phyloP scores from a whole-genome alignment of 1,140 invertebrate genomes.

The Panulirus ornatus region DNA sequence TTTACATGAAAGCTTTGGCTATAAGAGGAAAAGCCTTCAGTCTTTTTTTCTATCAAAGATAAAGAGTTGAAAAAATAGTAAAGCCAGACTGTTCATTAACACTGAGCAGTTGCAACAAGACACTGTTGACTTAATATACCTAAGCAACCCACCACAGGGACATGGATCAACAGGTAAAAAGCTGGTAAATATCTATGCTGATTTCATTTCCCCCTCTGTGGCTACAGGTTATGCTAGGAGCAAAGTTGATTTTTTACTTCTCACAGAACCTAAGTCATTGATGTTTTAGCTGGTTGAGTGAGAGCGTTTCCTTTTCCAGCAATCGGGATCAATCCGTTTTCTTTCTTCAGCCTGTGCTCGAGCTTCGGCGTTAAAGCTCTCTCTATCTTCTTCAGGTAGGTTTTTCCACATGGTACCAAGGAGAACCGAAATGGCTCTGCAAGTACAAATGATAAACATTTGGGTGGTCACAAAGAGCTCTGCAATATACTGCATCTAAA shows the following conservation, averaged over 20 bases:
- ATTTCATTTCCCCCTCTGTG: background rate
- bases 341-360: slow-evolving; percentile 80
- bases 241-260: background rate
- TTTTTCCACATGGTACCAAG: slow-evolving; percentile 81
- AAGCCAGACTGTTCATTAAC: background rate
- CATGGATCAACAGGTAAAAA: background rate
- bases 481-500: slow-evolving; percentile 34
- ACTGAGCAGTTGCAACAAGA: background rate
- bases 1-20: background rate
- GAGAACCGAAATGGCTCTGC: slow-evolving; percentile 81
- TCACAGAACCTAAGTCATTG: slow-evolving; percentile 21
- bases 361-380: slow-evolving; percentile 79
- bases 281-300: slow-evolving; percentile 76
- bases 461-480: background rate
- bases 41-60: background rate
- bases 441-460: slow-evolving; percentile 61
- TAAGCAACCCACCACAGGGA: background rate
- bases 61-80: background rate
- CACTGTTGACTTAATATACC: background rate
- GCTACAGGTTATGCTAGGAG: background rate
- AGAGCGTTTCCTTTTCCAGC: slow-evolving; percentile 81
- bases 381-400: slow-evolving; percentile 78
- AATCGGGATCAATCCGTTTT: slow-evolving; percentile 81
- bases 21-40: background rate
- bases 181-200: background rate